A percentile compares a stretch with the other conserved stretches of the same genome.
These are phyloP conservation scores for Rhabdomys dilectus DNA, from an alignment of 2,113 vertebrate genomes.

Conservation along the genomic window DNA sequence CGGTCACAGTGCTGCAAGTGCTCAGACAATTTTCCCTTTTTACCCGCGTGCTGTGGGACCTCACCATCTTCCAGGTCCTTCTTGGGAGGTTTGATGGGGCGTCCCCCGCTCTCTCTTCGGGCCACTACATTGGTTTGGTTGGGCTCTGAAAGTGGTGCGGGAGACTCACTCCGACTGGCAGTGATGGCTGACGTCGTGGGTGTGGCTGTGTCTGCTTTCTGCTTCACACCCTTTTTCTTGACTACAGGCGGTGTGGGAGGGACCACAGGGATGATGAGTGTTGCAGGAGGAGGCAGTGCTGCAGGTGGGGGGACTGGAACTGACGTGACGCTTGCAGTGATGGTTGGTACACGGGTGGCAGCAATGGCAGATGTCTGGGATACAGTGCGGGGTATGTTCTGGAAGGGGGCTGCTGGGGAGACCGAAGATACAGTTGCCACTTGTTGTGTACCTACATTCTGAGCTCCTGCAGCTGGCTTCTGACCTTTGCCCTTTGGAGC, in stretches of 20 bases:
- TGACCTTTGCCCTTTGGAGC: conserved; percentile 93
- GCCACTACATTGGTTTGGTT: conserved; percentile 92
- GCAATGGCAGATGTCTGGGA: conserved; percentile 97
- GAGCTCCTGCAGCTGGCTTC: conserved; percentile 86
- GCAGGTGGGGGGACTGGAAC: conserved; percentile 86
- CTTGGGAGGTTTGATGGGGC: conserved; percentile 92
- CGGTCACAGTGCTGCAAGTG: too few relatives aligned
- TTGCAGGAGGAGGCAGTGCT: conserved; percentile 84
- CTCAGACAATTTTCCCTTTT: too few relatives aligned
- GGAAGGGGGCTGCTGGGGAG: conserved; percentile 91
- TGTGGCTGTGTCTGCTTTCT: conserved; percentile 97
- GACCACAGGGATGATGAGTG: conserved; percentile 90
- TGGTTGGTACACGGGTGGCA: conserved; percentile 94
- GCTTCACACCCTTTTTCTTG: conserved; percentile 99
- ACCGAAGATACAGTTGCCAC: conserved; percentile 92
- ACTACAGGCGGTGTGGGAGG: conserved; percentile 94
- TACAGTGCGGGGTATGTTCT: conserved; percentile 90
- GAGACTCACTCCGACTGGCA: conserved; percentile 88
- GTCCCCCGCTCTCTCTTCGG: conserved; percentile 88
- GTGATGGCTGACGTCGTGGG: conserved; percentile 96
- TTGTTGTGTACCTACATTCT: conserved; percentile 87
- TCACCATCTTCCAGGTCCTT: conserved; percentile 91
- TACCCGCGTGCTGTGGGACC: conserved; percentile 85
- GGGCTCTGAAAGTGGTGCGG: conserved; percentile 87
- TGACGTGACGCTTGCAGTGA: conserved; percentile 87